Evolutionary conservation across 2,888 invertebrate genomes (phyloP).

Genomic region (Flexamia atlantica): DNA sequence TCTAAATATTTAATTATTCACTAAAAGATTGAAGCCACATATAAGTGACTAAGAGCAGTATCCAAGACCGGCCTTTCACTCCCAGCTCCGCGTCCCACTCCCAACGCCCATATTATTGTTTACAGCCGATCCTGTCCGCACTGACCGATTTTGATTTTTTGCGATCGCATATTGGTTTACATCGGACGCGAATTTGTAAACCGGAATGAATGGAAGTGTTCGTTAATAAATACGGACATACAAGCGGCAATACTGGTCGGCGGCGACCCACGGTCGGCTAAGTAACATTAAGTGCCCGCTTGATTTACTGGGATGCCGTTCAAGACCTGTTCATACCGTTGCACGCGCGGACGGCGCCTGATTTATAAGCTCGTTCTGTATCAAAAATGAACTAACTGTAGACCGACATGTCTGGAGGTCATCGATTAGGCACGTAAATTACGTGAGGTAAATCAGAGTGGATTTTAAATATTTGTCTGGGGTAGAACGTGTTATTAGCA

Average conservation of each 20-base stretch:
- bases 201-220: conserved; percentile 4
- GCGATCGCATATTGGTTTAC: conserved; percentile 13
- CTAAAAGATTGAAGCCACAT: too few species aligned
- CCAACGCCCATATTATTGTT: neutral
- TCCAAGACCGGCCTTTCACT: neutral
- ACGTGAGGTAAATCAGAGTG: neutral
- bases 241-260: conserved; percentile 19
- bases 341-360: neutral
- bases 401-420: conserved; percentile 24
- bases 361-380: conserved; percentile 22
- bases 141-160: conserved; percentile 34
- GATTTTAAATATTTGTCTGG: too few species aligned
- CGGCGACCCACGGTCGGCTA: neutral
- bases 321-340: conserved; percentile 41
- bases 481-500: too few species aligned
- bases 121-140: neutral
- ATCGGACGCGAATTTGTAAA: conserved; percentile 17
- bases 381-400: conserved; percentile 31
- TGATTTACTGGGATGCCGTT: conserved; percentile 1
- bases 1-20: too few species aligned
- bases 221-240: conserved; percentile 43
- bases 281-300: conserved; percentile 8
- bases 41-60: too few species aligned
- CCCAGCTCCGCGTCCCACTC: neutral
- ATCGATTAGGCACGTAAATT: neutral